phyloP scores from a whole-genome alignment of 2,113 vertebrate species.

The Tiliqua scincoides region DNA sequence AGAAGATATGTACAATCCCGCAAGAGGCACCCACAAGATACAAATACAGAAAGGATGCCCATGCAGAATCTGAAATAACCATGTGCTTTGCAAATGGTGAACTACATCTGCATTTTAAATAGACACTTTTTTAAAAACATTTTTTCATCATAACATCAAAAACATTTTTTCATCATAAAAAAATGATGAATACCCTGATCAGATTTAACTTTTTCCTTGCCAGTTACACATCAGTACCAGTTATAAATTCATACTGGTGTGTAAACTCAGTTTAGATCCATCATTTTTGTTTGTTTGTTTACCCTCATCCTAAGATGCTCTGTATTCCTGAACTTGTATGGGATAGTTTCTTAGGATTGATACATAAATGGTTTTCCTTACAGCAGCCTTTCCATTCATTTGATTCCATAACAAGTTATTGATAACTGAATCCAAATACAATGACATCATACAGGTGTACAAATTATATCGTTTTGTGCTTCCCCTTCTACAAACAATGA shows the following conservation, averaged over 20 bases:
- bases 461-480: background rate
- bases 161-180: no score
- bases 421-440: background rate
- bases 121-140: slow-evolving; percentile 67
- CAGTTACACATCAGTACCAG: slow-evolving; percentile 41
- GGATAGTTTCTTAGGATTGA: background rate
- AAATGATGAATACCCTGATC: slow-evolving; percentile 59
- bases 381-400: background rate
- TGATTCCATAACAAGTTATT: background rate
- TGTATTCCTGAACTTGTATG: no score
- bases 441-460: background rate
- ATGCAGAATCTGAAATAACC: slow-evolving; percentile 81
- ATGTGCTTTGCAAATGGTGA: slow-evolving; percentile 75
- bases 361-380: background rate
- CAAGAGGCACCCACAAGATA: slow-evolving; percentile 77
- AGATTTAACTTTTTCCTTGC: slow-evolving; percentile 72
- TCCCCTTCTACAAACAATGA: background rate
- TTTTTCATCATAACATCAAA: no score
- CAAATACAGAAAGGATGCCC: slow-evolving; percentile 79
- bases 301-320: no score
- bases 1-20: slow-evolving; percentile 78
- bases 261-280: slow-evolving; percentile 54
- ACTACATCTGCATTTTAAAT: slow-evolving; percentile 79
- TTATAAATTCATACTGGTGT: slow-evolving; percentile 18
- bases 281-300: slow-evolving; percentile 9